These are phyloP conservation scores for Cephalopterus ornatus DNA, from an alignment of 2,113 vertebrate genomes.

Conservation along the genomic window DNA sequence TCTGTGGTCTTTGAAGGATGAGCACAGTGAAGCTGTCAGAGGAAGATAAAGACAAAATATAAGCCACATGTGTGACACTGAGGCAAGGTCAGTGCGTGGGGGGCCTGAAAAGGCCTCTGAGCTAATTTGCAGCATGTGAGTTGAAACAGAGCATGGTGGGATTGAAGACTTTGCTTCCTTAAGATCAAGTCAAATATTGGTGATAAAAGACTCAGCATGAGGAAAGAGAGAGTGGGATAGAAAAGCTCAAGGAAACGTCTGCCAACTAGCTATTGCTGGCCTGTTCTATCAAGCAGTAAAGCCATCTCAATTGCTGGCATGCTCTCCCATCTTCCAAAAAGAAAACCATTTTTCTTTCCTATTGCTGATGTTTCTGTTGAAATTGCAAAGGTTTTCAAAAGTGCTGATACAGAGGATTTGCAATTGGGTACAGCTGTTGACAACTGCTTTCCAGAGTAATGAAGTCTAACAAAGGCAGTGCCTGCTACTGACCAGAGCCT, in stretches of 20 bases:
- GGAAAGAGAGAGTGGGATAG: not conserved
- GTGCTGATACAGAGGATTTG: conserved; percentile 27
- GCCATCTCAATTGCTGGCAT: not conserved
- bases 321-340: conserved; percentile 3
- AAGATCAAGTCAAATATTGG: not conserved
- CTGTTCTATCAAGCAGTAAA: not conserved
- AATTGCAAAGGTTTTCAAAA: conserved; percentile 31
- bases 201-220: not conserved
- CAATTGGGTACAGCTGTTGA: conserved; percentile 7
- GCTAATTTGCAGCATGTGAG: not conserved
- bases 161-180: not conserved
- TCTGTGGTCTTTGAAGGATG: not conserved
- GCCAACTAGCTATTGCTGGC: not conserved
- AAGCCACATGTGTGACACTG: not conserved
- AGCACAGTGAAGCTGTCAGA: not conserved
- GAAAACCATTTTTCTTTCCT: not conserved
- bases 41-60: not conserved
- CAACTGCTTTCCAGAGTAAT: conserved; percentile 2
- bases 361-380: conserved; percentile 23
- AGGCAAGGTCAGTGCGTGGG: not conserved
- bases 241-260: conserved; percentile 14
- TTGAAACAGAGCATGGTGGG: not conserved
- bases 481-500: not conserved
- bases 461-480: not conserved
- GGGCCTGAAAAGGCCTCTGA: not conserved